phyloP scores from a whole-genome alignment of 2,888 invertebrate species.

The Sialis lutaria region DNA sequence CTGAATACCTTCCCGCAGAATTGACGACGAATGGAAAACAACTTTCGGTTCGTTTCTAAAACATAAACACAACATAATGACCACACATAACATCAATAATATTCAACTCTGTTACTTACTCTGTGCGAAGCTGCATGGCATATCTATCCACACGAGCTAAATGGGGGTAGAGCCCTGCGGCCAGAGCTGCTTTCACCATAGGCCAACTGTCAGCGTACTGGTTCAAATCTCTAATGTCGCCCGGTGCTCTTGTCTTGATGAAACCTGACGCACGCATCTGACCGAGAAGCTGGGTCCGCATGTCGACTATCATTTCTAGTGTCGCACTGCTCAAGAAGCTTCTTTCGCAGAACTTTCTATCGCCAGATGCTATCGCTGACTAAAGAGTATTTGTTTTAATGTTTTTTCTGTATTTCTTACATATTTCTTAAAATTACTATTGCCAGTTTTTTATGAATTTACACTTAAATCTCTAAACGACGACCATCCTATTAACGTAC shows the following conservation, averaged over 20 bases:
- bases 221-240: slow-evolving; percentile 65
- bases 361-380: slow-evolving; percentile 24
- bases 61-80: too few relatives aligned
- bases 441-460: too few relatives aligned
- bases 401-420: neutral
- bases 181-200: slow-evolving; percentile 75
- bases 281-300: slow-evolving; percentile 66
- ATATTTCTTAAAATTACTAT: too few relatives aligned
- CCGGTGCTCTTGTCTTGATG: slow-evolving; percentile 40
- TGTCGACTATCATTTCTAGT: slow-evolving; percentile 81
- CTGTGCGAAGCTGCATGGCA: slow-evolving; percentile 32
- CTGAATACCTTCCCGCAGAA: slow-evolving; percentile 26
- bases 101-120: too few relatives aligned
- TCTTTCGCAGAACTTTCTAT: slow-evolving; percentile 52
- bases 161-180: slow-evolving; percentile 82
- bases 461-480: too few relatives aligned
- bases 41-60: slow-evolving; percentile 45
- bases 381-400: too few relatives aligned
- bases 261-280: slow-evolving; percentile 62
- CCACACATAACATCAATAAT: too few relatives aligned
- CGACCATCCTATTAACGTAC: too few relatives aligned
- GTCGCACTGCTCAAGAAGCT: slow-evolving; percentile 62
- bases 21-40: slow-evolving; percentile 40
- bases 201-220: slow-evolving; percentile 74
- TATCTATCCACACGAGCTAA: slow-evolving; percentile 56